Conservation (phyloP, 2,113 vertebrate species). For the Pangasianodon gigas region DNA sequence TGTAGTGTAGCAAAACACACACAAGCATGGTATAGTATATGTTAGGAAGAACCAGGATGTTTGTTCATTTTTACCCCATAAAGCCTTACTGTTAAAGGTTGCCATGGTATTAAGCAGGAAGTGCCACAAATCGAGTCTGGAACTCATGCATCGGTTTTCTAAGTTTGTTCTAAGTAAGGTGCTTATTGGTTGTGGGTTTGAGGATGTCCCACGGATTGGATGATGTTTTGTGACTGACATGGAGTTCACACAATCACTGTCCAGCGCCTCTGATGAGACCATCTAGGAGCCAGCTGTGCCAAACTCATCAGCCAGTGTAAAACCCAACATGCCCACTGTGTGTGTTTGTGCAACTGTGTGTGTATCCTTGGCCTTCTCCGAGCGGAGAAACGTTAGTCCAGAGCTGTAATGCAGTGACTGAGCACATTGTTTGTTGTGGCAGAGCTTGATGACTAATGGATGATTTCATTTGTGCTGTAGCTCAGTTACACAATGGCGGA, state of each 20-base stretch:
- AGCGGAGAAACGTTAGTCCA: constrained; percentile 33
- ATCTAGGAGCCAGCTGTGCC: constrained; percentile 24
- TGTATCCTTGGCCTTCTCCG: constrained; percentile 27
- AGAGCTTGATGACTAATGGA: constrained; percentile 49
- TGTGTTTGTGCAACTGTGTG: constrained; percentile 22
- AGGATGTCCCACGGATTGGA: constrained; percentile 7
- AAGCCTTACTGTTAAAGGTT: constrained; percentile 1
- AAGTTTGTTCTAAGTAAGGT: background rate
- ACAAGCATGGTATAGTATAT: background rate
- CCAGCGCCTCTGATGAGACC: constrained; percentile 10
- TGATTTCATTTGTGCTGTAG: constrained; percentile 51
- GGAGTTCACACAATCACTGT: constrained; percentile 2
- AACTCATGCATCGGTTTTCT: background rate
- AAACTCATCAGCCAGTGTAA: background rate
- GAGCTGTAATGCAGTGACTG: constrained; percentile 41
- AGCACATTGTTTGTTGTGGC: constrained; percentile 45
- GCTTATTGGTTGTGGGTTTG: constrained; percentile 18
- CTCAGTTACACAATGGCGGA: constrained; percentile 34
- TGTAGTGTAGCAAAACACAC: constrained; percentile 52
- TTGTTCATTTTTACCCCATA: background rate
- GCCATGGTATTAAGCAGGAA: background rate
- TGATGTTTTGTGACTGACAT: constrained; percentile 26
- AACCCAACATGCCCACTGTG: background rate
- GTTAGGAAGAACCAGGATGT: background rate
- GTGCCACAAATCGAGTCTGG: background rate